phyloP scores from a whole-genome alignment of 2,888 invertebrate species.

The Tortrix viridana region DNA sequence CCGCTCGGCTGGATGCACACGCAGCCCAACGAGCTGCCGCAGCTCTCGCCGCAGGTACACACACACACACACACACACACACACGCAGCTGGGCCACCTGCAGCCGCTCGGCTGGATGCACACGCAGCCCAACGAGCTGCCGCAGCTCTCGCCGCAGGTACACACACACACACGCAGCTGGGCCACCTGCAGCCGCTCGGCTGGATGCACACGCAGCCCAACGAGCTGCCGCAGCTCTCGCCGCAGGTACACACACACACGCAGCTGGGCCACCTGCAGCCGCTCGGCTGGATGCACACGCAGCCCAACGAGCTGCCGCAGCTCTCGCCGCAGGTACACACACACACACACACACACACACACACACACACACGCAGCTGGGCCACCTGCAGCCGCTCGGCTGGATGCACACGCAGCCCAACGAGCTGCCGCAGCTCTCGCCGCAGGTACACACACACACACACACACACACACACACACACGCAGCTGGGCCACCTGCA shows the following conservation, averaged over 20 bases:
- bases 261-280: constrained; percentile 98
- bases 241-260: constrained; percentile 96
- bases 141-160: too few relatives aligned
- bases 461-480: constrained; percentile 79
- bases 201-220: too few relatives aligned
- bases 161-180: too few relatives aligned
- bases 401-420: constrained; percentile 99
- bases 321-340: constrained; percentile 93
- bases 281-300: constrained; percentile 99
- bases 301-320: constrained; percentile 99
- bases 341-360: too few relatives aligned
- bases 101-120: too few relatives aligned
- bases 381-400: constrained; percentile 99
- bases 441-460: constrained; percentile 87
- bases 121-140: too few relatives aligned
- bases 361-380: constrained; percentile 97
- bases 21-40: too few relatives aligned
- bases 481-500: constrained; percentile 99
- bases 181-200: too few relatives aligned
- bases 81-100: too few relatives aligned
- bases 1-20: too few relatives aligned
- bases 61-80: too few relatives aligned
- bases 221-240: constrained; percentile 97
- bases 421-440: constrained; percentile 98
- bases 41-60: too few relatives aligned